A percentile compares a stretch with the other conserved stretches of the same genome.
Evolutionary conservation across 2,797 vertebrate species (phyloP).

Genomic region (Artibeus jamaicensis): DNA sequence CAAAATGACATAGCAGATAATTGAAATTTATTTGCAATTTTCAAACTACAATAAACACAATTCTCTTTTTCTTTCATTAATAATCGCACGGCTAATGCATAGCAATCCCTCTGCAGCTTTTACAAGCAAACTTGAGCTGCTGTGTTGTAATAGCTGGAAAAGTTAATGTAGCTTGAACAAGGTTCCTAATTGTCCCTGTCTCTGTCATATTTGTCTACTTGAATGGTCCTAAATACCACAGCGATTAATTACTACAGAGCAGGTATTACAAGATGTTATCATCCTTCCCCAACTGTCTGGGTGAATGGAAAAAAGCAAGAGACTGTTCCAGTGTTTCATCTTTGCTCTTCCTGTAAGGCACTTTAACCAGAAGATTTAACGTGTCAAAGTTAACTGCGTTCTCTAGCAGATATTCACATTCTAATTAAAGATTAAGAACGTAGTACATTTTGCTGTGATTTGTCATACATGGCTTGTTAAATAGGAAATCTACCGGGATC

Average conservation of each 20-base stretch:
- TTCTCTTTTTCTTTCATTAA: constrained; percentile 93
- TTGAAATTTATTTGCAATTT: constrained; percentile 98
- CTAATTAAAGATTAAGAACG: constrained; percentile 92
- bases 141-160: constrained; percentile 93
- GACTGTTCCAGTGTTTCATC: constrained; percentile 87
- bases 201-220: constrained; percentile 99
- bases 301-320: constrained; percentile 88
- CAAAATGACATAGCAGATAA: constrained; percentile 93
- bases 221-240: constrained; percentile 98
- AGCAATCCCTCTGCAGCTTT: constrained; percentile 90
- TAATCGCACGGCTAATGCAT: constrained; percentile 90
- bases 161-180: constrained; percentile 99
- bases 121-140: constrained; percentile 92
- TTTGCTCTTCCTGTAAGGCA: constrained; percentile 88
- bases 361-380: constrained; percentile 91
- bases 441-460: constrained; percentile 92
- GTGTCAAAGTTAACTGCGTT: constrained; percentile 89
- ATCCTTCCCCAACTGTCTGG: constrained; percentile 89
- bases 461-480: constrained; percentile 94
- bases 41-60: constrained; percentile 93
- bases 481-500: constrained; percentile 90
- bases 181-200: constrained; percentile 98
- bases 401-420: constrained; percentile 88
- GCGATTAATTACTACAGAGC: constrained; percentile 96
- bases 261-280: constrained; percentile 94